Conservation (phyloP, 2,797 vertebrate species). For the Centroberyx gerrardi region DNA sequence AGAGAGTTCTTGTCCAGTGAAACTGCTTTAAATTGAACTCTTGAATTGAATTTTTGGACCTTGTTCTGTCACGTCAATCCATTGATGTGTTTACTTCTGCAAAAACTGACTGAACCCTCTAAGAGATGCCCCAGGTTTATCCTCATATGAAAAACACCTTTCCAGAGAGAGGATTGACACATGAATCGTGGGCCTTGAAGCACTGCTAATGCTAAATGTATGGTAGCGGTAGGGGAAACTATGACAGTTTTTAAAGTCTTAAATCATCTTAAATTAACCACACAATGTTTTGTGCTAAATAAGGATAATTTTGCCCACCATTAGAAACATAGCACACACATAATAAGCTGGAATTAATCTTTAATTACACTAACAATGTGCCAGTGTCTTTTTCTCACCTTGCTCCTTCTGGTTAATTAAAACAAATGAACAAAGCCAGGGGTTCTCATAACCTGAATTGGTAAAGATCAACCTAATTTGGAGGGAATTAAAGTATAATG, state of each 20-base stretch:
- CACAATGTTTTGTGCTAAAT: constrained; percentile 40
- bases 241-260: constrained; percentile 41
- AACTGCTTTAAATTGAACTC: neutral
- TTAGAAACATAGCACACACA: constrained; percentile 50
- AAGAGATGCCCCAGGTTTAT: constrained; percentile 11
- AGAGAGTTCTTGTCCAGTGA: no score
- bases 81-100: constrained; percentile 11
- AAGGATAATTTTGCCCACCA: constrained; percentile 42
- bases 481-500: constrained; percentile 72
- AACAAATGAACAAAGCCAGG: constrained; percentile 81
- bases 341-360: constrained; percentile 64
- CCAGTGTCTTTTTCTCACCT: constrained; percentile 64
- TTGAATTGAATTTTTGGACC: constrained; percentile 2
- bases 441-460: constrained; percentile 77
- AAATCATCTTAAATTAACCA: constrained; percentile 52
- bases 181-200: constrained; percentile 43
- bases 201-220: constrained; percentile 46
- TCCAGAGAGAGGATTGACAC: constrained; percentile 39
- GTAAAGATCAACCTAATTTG: constrained; percentile 75
- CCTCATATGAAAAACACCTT: constrained; percentile 32
- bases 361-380: constrained; percentile 78
- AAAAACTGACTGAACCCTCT: constrained; percentile 23
- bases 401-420: constrained; percentile 76
- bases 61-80: constrained; percentile 24
- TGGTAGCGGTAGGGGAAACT: neutral